These are phyloP conservation scores for Euthynnus affinis DNA, from an alignment of 2,797 vertebrate species.

Conservation along the genomic window DNA sequence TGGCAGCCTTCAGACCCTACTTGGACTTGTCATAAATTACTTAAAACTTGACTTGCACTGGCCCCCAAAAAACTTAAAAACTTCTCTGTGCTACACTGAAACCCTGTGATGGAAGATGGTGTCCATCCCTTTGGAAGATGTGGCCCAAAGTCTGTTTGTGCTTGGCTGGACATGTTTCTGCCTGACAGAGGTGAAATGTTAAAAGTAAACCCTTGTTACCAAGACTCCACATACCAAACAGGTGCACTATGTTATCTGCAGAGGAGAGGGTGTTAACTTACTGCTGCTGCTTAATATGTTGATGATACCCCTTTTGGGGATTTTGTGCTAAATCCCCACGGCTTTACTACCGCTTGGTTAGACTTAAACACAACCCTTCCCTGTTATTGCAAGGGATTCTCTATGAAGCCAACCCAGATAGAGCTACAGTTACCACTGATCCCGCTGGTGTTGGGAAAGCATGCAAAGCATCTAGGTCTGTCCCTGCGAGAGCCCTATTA, in stretches of 20 bases:
- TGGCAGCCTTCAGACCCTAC: neutral
- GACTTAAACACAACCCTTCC: constrained; percentile 71
- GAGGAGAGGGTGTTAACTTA: constrained; percentile 55
- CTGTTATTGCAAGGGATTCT: constrained; percentile 74
- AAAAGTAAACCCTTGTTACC: constrained; percentile 6
- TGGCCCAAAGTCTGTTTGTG: neutral
- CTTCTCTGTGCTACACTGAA: neutral
- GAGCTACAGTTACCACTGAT: constrained; percentile 75
- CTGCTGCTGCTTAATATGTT: constrained; percentile 60
- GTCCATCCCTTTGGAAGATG: neutral
- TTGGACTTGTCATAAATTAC: too few relatives aligned
- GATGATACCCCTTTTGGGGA: constrained; percentile 66
- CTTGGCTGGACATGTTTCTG: neutral
- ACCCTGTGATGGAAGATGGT: neutral
- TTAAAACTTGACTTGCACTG: neutral
- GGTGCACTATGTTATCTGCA: constrained; percentile 31
- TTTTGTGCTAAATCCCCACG: constrained; percentile 60
- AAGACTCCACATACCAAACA: constrained; percentile 18
- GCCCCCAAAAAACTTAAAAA: neutral
- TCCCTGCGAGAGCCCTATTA: constrained; percentile 64
- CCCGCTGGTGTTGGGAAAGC: constrained; percentile 73
- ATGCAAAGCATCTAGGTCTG: constrained; percentile 69
- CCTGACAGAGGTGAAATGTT: constrained; percentile 1
- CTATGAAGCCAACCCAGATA: constrained; percentile 51
- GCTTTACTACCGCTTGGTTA: constrained; percentile 69